A percentile compares a stretch with the other conserved stretches of the same genome.
phyloP scores from a whole-genome alignment of 2,888 invertebrate species.

The Glyphotaelius pellucidus region DNA sequence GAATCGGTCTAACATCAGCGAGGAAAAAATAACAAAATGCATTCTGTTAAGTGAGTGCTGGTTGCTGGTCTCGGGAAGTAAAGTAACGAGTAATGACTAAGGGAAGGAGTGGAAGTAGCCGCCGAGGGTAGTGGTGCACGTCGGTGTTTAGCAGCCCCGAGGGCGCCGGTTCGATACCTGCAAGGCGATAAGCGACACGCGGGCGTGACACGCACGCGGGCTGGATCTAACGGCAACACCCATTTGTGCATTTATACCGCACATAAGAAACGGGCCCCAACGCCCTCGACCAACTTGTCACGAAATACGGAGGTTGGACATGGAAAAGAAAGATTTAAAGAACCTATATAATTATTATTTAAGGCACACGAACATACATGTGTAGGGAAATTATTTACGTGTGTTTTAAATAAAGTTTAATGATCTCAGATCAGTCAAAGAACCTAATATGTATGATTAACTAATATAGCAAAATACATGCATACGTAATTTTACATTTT shows the following conservation, averaged over 20 bases:
- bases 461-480: neutral
- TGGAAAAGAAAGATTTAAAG: neutral
- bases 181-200: conserved; percentile 51
- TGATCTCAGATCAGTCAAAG: neutral
- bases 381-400: neutral
- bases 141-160: conserved; percentile 14
- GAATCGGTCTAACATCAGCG: neutral
- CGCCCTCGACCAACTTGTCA: conserved; percentile 30
- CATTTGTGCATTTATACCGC: conserved; percentile 22
- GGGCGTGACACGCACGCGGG: neutral
- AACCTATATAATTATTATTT: neutral
- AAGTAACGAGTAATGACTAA: conserved; percentile 33
- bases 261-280: neutral
- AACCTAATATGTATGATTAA: neutral
- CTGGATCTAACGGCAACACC: conserved; percentile 35
- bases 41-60: neutral
- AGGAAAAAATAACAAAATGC: neutral
- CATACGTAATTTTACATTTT: neutral
- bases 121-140: conserved; percentile 9
- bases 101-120: neutral
- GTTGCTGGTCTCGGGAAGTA: conserved; percentile 10
- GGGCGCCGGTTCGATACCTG: conserved; percentile 43
- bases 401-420: neutral
- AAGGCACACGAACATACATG: neutral
- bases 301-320: conserved; percentile 30